Base-by-base conservation (phyloP, 2,888 invertebrate genomes). In the Plebejus melissa region DNA sequence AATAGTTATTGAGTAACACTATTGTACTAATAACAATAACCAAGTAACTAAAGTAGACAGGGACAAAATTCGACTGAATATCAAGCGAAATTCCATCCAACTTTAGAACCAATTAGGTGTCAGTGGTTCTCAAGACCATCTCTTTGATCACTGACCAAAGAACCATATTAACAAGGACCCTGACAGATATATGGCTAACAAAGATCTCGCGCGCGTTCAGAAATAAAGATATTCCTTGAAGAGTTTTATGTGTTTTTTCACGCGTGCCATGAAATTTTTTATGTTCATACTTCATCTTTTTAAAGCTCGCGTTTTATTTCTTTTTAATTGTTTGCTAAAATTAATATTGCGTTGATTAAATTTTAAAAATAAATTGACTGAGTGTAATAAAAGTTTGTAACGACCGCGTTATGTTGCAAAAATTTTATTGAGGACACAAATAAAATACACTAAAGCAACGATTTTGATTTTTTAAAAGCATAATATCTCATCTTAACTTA, bases 71-170 rank as follows among this genome's bases (percentile, higher is more conserved):
- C 22, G 6, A 58, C 22, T 2, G 22, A 58, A 22, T 58, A 58
- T 58, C 1, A 60, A 65, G 65, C 65, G 7, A 60, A 60, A 60
- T 60, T 11, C 65, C 65, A 16, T 4, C 13, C 36, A 36, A 65
- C 84, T 74, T 46, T 65, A 65, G 60, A 87, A 87, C 88, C 88
- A 90, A 90, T 91, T 91, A 91, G 88, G 87, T 88, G 88, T 86
- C 88, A 86, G 84, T 82, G 82, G 84, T 87, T 86, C 87, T 86
- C 85, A 85, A 81, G 81, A 80, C 81, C 83, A 83, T 82, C 84
- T 83, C 91, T 93, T 92, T 93, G 93, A 92, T 91, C 91, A 87
- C 83, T 84, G 89, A 88, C 90, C 89, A 89, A 91, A 91, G 89
- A 87, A 83, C 81, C 81, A 84, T 83, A 82, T 87, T 91, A 90